These are phyloP conservation scores for Polyodon spathula DNA, from an alignment of 2,113 vertebrate genomes.

Conservation along the genomic window DNA sequence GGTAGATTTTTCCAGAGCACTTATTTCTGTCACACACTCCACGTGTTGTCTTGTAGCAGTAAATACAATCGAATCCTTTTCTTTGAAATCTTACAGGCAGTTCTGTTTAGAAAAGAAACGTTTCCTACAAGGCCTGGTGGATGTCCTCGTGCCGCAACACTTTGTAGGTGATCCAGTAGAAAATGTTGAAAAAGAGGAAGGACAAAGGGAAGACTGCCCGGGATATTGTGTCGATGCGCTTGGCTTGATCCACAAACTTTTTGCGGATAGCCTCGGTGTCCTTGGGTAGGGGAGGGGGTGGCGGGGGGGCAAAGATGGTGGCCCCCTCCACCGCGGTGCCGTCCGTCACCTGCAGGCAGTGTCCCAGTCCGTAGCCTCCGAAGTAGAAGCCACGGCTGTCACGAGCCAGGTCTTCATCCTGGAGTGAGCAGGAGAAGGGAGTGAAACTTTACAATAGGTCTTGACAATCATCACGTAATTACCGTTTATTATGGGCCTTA, in stretches of 20 bases:
- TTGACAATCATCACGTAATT: too few species aligned
- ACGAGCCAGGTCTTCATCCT: conserved; percentile 74
- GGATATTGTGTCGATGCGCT: conserved; percentile 85
- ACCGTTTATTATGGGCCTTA: too few species aligned
- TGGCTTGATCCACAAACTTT: conserved; percentile 71
- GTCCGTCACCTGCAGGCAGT: conserved; percentile 69
- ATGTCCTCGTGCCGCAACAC: conserved; percentile 79
- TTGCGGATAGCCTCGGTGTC: conserved; percentile 56
- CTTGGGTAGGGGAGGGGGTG: conserved; percentile 40
- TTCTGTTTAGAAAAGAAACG: conserved; percentile 35
- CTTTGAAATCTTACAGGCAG: conserved; percentile 43
- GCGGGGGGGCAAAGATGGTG: conserved; percentile 44
- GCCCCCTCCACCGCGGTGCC: conserved; percentile 47
- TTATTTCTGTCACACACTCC: not conserved
- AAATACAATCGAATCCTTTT: conserved; percentile 6
- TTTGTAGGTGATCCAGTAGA: conserved; percentile 91
- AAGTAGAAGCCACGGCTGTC: conserved; percentile 73
- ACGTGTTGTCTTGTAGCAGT: not conserved
- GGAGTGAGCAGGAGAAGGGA: conserved; percentile 20
- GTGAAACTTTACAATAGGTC: too few species aligned
- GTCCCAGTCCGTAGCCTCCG: conserved; percentile 71
- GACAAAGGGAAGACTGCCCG: conserved; percentile 80
- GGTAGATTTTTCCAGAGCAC: not conserved
- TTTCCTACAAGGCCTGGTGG: conserved; percentile 57
- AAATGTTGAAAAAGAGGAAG: conserved; percentile 88